These are phyloP conservation scores for Pheucticus melanocephalus DNA, from an alignment of 2,113 vertebrate genomes.

Conservation along the genomic window DNA sequence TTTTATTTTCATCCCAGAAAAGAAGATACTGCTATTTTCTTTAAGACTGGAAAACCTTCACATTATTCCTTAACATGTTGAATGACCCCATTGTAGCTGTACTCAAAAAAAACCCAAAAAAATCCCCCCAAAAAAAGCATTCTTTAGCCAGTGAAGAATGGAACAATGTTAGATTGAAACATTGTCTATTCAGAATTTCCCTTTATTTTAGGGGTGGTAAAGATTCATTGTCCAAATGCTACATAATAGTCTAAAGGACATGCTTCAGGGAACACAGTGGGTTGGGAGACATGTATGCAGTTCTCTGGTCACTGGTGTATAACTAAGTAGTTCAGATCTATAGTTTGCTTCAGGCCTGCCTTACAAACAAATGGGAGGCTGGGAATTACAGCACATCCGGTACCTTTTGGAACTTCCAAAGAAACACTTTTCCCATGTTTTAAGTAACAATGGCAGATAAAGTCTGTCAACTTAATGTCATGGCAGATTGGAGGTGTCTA, in stretches of 20 bases:
- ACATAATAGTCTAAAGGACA: constrained; percentile 65
- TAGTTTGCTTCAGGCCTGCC: constrained; percentile 56
- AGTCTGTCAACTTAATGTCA: constrained; percentile 76
- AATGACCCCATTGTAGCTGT: constrained; percentile 53
- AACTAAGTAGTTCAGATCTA: constrained; percentile 74
- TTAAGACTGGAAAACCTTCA: constrained; percentile 20
- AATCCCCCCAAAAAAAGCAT: background rate
- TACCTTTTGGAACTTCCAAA: constrained; percentile 71
- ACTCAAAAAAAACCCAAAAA: background rate
- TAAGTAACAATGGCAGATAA: constrained; percentile 77
- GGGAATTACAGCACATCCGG: constrained; percentile 71
- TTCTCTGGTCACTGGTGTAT: constrained; percentile 73
- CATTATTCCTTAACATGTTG: constrained; percentile 60
- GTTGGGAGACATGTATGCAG: constrained; percentile 41
- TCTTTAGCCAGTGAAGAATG: constrained; percentile 66
- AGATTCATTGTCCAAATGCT: constrained; percentile 66
- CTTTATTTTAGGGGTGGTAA: constrained; percentile 70
- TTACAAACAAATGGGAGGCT: constrained; percentile 58
- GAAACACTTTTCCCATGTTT: constrained; percentile 72
- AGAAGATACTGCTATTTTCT: background rate
- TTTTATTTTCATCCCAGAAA: constrained; percentile 8
- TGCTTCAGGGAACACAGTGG: constrained; percentile 70
- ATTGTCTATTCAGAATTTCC: constrained; percentile 56
- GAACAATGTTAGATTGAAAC: constrained; percentile 76
- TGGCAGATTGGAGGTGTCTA: constrained; percentile 49